These are phyloP conservation scores for Donacobius atricapilla DNA, from an alignment of 2,113 vertebrate species.

Conservation along the genomic window DNA sequence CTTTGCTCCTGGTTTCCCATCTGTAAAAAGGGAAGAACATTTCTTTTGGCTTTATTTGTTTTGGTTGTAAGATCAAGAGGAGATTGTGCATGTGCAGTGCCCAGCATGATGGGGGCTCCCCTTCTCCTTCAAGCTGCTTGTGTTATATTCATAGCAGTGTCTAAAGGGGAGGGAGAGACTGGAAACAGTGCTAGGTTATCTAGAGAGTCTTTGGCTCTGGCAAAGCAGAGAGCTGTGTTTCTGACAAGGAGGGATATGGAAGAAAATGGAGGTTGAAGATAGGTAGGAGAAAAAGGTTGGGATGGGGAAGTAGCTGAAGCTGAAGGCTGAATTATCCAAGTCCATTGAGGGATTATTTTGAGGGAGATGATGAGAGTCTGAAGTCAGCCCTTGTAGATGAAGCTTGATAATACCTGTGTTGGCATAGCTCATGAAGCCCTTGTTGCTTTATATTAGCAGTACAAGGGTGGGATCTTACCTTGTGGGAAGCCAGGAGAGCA, in stretches of 20 bases:
- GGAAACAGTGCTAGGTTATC: background rate
- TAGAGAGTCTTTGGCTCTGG: background rate
- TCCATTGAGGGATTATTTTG: background rate
- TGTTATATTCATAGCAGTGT: background rate
- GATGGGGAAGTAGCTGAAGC: background rate
- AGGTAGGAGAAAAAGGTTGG: background rate
- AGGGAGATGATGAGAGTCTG: background rate
- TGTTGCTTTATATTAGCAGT: background rate
- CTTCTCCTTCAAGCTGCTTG: background rate
- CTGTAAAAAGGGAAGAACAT: conserved; percentile 19
- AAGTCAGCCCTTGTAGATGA: background rate
- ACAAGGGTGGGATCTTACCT: background rate
- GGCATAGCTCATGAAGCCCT: background rate
- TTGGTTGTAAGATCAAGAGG: background rate
- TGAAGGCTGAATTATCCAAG: background rate
- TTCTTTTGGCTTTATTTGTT: conserved; percentile 28
- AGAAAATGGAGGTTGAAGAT: background rate
- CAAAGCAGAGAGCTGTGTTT: background rate
- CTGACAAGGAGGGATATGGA: background rate
- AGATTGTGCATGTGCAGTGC: background rate
- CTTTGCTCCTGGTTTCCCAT: conserved; percentile 19
- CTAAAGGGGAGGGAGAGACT: background rate
- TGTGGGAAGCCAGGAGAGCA: background rate
- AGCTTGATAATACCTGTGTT: background rate
- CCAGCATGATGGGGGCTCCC: background rate